Evolutionary conservation across 2,797 vertebrate species (phyloP).

Genomic region (Emys orbicularis): DNA sequence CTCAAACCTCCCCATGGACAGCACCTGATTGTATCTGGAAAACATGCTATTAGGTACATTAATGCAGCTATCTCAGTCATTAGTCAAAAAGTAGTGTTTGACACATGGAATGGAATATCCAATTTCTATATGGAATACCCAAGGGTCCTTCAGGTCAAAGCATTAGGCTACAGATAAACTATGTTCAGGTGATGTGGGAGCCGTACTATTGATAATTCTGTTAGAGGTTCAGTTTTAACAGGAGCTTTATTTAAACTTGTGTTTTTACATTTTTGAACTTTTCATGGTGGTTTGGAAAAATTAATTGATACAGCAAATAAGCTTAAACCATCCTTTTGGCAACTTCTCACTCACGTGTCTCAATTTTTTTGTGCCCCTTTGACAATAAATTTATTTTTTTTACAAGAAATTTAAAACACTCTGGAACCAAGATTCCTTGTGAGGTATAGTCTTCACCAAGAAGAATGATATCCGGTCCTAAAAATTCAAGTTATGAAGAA

Average conservation of each 20-base stretch:
- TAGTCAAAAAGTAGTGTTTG: not conserved
- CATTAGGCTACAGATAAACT: fast-evolving
- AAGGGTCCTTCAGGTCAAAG: not conserved
- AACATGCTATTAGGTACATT: fast-evolving
- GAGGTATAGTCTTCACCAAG: not conserved
- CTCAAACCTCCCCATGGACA: not conserved
- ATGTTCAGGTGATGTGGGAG: not conserved
- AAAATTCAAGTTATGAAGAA: not conserved
- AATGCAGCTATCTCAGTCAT: not conserved
- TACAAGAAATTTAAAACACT: not conserved
- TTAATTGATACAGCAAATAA: not conserved
- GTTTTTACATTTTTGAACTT: not conserved
- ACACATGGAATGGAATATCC: not conserved
- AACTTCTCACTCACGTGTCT: not conserved
- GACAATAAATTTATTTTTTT: too few relatives aligned
- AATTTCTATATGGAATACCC: not conserved
- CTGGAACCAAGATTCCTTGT: not conserved
- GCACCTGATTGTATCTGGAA: not conserved
- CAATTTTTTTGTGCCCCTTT: not conserved
- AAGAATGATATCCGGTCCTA: not conserved
- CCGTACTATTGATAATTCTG: not conserved
- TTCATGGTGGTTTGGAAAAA: not conserved
- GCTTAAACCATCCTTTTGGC: not conserved
- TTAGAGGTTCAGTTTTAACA: not conserved
- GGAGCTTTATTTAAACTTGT: not conserved